These are phyloP conservation scores for Zosterops borbonicus DNA, from an alignment of 2,113 vertebrate species.

Conservation along the genomic window DNA sequence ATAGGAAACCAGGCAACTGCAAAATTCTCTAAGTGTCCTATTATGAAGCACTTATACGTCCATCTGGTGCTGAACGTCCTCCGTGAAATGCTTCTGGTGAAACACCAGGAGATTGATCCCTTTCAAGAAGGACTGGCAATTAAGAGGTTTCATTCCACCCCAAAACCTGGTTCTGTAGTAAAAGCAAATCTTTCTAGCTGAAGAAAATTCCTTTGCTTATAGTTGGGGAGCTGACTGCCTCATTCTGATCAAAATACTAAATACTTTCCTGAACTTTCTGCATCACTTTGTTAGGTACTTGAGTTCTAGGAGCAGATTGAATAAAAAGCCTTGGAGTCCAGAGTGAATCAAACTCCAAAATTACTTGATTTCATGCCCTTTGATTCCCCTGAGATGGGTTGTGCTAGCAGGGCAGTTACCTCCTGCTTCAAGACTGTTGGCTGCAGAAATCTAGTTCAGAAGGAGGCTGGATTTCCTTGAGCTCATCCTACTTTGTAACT, in stretches of 20 bases:
- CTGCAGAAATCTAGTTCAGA: not conserved
- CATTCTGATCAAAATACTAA: not conserved
- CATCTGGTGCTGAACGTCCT: not conserved
- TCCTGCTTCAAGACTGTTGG: not conserved
- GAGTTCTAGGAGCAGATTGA: not conserved
- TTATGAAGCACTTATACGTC: not conserved
- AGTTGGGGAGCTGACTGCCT: not conserved
- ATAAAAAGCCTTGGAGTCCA: not conserved
- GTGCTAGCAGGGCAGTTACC: not conserved
- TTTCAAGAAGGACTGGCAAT: not conserved
- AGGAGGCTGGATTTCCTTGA: not conserved
- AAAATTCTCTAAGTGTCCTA: not conserved
- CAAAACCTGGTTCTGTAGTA: not conserved
- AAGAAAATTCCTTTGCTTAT: not conserved
- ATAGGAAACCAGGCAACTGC: not conserved
- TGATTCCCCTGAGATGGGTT: not conserved
- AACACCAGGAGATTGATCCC: not conserved
- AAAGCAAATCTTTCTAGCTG: not conserved
- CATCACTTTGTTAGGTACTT: rapidly evolving
- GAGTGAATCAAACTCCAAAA: not conserved
- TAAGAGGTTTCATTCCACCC: not conserved
- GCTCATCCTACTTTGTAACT: not conserved
- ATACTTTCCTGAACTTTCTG: not conserved
- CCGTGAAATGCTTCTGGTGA: not conserved
- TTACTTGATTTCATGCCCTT: not conserved